phyloP scores from a whole-genome alignment of 2,113 vertebrate species.

The Phaetusa simplex region DNA sequence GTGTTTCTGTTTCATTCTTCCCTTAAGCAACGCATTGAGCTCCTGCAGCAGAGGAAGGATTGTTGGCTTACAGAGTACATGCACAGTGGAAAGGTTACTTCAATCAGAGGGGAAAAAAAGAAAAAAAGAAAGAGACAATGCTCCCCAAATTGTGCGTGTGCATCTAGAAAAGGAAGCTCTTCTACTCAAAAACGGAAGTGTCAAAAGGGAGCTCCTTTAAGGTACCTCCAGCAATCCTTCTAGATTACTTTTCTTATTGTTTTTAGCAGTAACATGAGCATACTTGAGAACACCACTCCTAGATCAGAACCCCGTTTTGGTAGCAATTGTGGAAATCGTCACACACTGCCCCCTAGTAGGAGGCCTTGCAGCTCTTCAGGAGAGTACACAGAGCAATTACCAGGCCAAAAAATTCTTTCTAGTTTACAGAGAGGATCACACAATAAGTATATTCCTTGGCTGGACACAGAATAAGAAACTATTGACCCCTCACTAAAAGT shows the following conservation, averaged over 20 bases:
- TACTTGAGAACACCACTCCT: not conserved
- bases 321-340: not conserved
- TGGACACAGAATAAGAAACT: not conserved
- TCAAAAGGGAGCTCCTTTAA: not conserved
- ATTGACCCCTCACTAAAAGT: not conserved
- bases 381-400: not conserved
- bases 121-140: not conserved
- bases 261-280: not conserved
- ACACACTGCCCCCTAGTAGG: not conserved
- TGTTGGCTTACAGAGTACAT: not conserved
- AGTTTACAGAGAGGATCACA: not conserved
- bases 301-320: not conserved
- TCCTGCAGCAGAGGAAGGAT: conserved; percentile 12
- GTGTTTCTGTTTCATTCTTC: conserved; percentile 19
- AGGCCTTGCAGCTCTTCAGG: not conserved
- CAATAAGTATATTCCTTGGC: not conserved
- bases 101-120: not conserved
- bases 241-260: not conserved
- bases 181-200: not conserved
- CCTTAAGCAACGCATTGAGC: conserved; percentile 34
- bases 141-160: not conserved
- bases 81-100: conserved; percentile 27
- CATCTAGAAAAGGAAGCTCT: not conserved
- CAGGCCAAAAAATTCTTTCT: not conserved
- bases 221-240: not conserved